phyloP scores from a whole-genome alignment of 2,888 invertebrate species.

The Shargacucullia verbasci region DNA sequence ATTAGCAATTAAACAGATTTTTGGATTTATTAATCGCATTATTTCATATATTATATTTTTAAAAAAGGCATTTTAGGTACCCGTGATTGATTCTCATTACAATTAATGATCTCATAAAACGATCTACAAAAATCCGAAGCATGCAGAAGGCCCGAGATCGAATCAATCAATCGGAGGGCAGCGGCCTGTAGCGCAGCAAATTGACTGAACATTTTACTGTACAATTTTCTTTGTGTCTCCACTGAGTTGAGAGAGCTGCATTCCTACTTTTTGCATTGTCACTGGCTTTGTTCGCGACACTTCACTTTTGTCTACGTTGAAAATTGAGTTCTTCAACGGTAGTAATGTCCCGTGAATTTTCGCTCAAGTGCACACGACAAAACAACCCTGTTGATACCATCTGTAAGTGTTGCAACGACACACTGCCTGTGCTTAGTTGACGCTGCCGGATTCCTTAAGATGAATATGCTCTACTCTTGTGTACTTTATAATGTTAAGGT shows the following conservation, averaged over 20 bases:
- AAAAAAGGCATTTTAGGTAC: too few relatives aligned
- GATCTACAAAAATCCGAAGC: constrained; percentile 12
- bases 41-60: too few relatives aligned
- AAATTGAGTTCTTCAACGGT: constrained; percentile 54
- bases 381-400: constrained; percentile 26
- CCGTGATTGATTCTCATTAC: too few relatives aligned
- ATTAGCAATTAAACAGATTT: too few relatives aligned
- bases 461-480: background rate
- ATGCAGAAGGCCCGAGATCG: constrained; percentile 28
- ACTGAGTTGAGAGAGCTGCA: constrained; percentile 53
- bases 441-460: too few relatives aligned
- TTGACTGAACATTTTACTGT: constrained; percentile 52
- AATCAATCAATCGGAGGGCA: constrained; percentile 41
- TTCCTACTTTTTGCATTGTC: constrained; percentile 55
- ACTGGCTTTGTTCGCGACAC: constrained; percentile 52
- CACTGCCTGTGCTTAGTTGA: constrained; percentile 1
- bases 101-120: constrained; percentile 21
- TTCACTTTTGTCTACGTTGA: constrained; percentile 59
- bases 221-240: constrained; percentile 58
- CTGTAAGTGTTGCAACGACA: constrained; percentile 6
- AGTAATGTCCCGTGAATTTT: constrained; percentile 47
- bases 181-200: constrained; percentile 41
- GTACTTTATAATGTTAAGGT: background rate
- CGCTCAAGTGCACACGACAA: constrained; percentile 36
- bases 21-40: too few relatives aligned